A percentile compares a stretch with the other conserved stretches of the same genome.
These are phyloP conservation scores for Icerya purchasi DNA, from an alignment of 2,888 invertebrate species.

Conservation along the genomic window DNA sequence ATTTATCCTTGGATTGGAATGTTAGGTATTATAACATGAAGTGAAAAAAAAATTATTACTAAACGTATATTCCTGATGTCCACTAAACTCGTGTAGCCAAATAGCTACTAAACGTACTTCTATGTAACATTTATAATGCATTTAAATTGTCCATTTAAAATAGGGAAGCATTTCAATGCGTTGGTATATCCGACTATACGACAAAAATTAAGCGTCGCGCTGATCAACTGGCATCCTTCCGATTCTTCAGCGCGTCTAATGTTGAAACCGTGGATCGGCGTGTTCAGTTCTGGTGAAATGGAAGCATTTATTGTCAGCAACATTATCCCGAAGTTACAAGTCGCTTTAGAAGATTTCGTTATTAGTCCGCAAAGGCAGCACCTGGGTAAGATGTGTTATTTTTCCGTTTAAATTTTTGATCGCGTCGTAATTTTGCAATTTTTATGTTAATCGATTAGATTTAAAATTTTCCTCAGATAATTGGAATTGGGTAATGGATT, in stretches of 20 bases:
- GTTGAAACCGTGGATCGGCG: constrained; percentile 67
- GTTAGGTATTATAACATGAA: constrained; percentile 42
- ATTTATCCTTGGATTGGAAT: constrained; percentile 87
- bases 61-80: no score
- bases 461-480: constrained; percentile 35
- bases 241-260: constrained; percentile 82
- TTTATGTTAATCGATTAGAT: neutral
- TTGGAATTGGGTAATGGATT: constrained; percentile 88
- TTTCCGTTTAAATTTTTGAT: neutral
- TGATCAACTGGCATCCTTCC: constrained; percentile 86
- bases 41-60: no score
- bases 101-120: no score
- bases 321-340: constrained; percentile 68
- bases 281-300: constrained; percentile 53
- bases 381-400: constrained; percentile 28
- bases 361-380: constrained; percentile 54
- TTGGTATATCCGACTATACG: constrained; percentile 73
- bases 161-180: constrained; percentile 30
- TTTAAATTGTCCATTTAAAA: constrained; percentile 6
- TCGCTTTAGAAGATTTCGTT: constrained; percentile 33
- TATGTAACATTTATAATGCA: neutral
- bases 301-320: constrained; percentile 63
- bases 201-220: constrained; percentile 68
- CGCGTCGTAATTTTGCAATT: neutral
- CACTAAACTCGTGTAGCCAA: no score